Evolutionary conservation across 2,888 invertebrate species (phyloP), one percentile per base, ranked within the genome.

Genomic region (Chelonus formosanus): DNA sequence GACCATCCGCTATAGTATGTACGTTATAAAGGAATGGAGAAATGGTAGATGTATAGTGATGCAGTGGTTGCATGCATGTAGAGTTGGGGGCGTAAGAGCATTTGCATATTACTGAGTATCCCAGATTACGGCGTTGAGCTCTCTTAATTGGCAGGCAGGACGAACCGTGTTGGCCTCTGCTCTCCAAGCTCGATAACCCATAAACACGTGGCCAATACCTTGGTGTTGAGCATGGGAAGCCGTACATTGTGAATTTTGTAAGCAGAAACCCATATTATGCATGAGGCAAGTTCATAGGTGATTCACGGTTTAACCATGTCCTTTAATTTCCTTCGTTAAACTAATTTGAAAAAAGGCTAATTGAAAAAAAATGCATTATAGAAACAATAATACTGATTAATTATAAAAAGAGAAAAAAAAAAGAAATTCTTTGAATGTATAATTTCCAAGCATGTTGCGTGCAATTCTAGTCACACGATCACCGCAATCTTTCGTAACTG

Each of bases 21-120:
- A 43, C 10, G 8, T 48, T 44, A 6, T 10, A 31, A 56, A 48
- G 48, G 36, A 43, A 57, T 6, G n/a, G 47, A 32, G 32, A 34
- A 31, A 20, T 40, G 31, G 5, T 34, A 10, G 31, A 58, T 47
- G 32, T 59, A 52, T 10, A 44, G 32, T 58, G 31, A 31, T 36
- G 44, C 50, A 61, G 53, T 50, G 7, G 36, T 8, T 48, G 40
- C 10, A 31, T 10, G 59, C 6, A 7, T 32, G 6, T 40, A 10
- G 36, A 34, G 48, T 35, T 35, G 36, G 3, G 47, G 35, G 40
- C 57, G 59, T 63, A 54, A 66, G 58, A 67, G 67, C 67, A 75
- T 76, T 75, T 71, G 73, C 75, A 75, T 76, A 74, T 73, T 69
- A 62, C 65, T 54, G 67, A 73, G 73, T 76, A 75, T 75, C 60